phyloP scores from a whole-genome alignment of 2,797 vertebrate genomes.

The Myoxocephalus aenaeus region DNA sequence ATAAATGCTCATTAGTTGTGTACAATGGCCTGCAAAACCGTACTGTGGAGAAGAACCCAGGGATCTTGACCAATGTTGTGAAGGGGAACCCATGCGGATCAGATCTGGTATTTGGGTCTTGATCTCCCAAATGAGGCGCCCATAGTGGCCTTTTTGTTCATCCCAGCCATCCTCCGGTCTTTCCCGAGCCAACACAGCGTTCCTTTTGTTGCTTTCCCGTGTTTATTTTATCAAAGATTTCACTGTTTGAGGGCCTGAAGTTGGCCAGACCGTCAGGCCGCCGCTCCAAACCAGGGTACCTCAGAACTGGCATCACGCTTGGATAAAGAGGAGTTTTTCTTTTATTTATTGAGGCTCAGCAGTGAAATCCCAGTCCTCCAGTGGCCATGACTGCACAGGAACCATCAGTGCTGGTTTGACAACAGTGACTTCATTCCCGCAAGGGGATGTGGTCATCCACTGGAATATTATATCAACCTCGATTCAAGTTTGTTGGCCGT shows the following conservation, averaged over 20 bases:
- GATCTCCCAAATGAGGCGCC: conserved; percentile 66
- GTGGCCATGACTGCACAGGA: conserved; percentile 7
- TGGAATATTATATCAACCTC: conserved; percentile 24
- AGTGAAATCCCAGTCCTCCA: conserved; percentile 7
- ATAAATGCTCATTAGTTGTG: conserved; percentile 23
- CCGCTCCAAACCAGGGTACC: background rate
- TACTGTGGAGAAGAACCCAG: conserved; percentile 25
- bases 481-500: conserved; percentile 21
- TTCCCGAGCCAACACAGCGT: conserved; percentile 45
- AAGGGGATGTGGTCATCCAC: conserved; percentile 28
- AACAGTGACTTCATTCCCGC: conserved; percentile 24
- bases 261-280: background rate
- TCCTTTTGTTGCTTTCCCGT: conserved; percentile 60
- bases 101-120: conserved; percentile 80
- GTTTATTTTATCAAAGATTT: conserved; percentile 64
- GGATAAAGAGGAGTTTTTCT: background rate
- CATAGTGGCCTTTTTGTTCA: conserved; percentile 76
- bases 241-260: conserved; percentile 41
- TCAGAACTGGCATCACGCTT: conserved; percentile 16
- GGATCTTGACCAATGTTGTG: conserved; percentile 55
- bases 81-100: conserved; percentile 78
- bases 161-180: conserved; percentile 39
- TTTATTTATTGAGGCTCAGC: conserved; percentile 3
- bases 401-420: background rate
- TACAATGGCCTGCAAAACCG: conserved; percentile 22